Evolutionary conservation across 1,140 invertebrate species (phyloP), one percentile per base, ranked within the genome.

Genomic region (Sycobia sp.): DNA sequence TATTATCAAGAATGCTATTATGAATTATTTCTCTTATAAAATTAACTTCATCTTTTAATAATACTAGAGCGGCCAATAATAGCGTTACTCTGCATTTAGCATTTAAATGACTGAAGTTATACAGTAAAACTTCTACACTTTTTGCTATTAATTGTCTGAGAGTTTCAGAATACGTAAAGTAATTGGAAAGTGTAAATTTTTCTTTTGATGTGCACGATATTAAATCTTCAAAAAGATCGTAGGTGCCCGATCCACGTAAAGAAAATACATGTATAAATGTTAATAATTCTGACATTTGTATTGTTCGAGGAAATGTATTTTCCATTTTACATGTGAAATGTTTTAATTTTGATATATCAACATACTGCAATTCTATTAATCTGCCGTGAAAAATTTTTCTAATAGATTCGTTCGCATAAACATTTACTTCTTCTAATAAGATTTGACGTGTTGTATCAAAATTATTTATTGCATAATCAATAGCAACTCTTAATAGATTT

Each of bases 31-130:
- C 38, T n/a, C 65, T 50, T 51, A 75, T 67, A 8, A 65, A 67
- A 4, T 5, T 3, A 11, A 67, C 50, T 16, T 75, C 72, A 20
- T 74, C 71, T 43, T 71, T 73, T 14, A 73, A 4, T 7, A 74
- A 29, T 50, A 71, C 54, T 22, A 75, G 62, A 39, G 65, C 67
- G 9, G 66, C 65, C 27, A 66, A 53, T n/a, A 66, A 49, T n/a
- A 64, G 10, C 1, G 1, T 60, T 36, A 67, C 47, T 34, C 55
- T 62, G 25, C 57, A 60, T 18, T 16, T 18, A 3, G 39, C 10
- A 11, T 36, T 38, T n/a, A 71, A 32, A 2, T 55, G n/a, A 13
- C 11, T 2, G 20, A 70, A 70, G 38, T 65, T 57, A 34, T 34
- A 18, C 4, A 68, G 20, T 3, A 62, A 25, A 20, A 71, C 46